Percentiles rank a stretch among this genome's conserved stretches.
Evolutionary conservation across 2,113 vertebrate species (phyloP).

Genomic region (Odontesthes bonariensis): DNA sequence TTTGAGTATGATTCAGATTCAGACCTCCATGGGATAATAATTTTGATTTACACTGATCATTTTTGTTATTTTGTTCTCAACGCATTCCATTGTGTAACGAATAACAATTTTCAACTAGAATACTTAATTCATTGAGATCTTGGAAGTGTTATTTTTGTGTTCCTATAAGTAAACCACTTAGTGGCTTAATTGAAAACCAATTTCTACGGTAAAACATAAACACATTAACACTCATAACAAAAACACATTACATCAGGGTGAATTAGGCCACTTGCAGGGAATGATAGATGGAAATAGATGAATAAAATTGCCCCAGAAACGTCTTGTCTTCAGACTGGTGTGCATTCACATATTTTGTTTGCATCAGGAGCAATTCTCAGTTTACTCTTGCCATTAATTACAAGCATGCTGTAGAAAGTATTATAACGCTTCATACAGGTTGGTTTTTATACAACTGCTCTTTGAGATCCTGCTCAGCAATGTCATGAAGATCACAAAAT

Average conservation of each 20-base stretch:
- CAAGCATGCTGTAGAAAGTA: neutral
- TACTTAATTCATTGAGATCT: too few relatives aligned
- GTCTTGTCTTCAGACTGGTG: too few relatives aligned
- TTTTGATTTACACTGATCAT: too few relatives aligned
- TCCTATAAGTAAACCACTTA: slow-evolving; percentile 59
- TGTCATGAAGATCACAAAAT: slow-evolving; percentile 57
- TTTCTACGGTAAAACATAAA: slow-evolving; percentile 36
- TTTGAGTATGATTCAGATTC: too few relatives aligned
- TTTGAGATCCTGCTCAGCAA: slow-evolving; percentile 59
- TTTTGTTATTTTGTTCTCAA: too few relatives aligned
- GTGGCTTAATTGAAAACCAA: slow-evolving; percentile 50
- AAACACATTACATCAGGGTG: neutral
- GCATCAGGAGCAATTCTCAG: neutral
- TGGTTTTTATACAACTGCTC: slow-evolving; percentile 19
- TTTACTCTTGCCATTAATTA: slow-evolving; percentile 9
- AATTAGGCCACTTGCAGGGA: neutral
- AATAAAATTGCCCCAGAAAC: too few relatives aligned
- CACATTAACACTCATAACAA: slow-evolving; percentile 34
- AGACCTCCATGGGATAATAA: too few relatives aligned
- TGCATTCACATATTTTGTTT: too few relatives aligned
- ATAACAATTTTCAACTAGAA: too few relatives aligned
- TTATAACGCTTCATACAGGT: neutral
- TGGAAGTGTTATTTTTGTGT: too few relatives aligned
- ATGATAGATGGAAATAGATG: neutral
- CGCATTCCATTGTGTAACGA: too few relatives aligned